Evolutionary conservation across 2,888 invertebrate species (phyloP), one percentile per base, ranked within the genome.

Genomic region (Torymus auratus): DNA sequence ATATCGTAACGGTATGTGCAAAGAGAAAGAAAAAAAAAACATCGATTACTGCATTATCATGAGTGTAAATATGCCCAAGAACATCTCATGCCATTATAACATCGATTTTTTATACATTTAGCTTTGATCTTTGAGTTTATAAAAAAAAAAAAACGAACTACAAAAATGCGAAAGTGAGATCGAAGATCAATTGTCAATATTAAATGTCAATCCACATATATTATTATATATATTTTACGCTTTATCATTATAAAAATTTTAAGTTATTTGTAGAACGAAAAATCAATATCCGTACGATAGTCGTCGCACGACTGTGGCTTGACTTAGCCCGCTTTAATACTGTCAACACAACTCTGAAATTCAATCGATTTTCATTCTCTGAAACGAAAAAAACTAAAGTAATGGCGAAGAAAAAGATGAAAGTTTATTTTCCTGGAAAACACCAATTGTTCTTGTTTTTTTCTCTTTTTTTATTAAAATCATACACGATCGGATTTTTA

Each of bases 311-410:
- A 91, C 90, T 85, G 83, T 90, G 91, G 89, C 90, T 90, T 90
- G 91, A 89, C 88, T 90, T 89, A 90, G 87, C 84, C 79, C 80
- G 83, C 86, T 87, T 86, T 87, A 87, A 88, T 87, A 87, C 85
- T 86, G 89, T 88, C 87, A 86, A 88, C 81, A 83, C 91, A 91
- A 90, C 90, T 89, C 90, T 90, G 89, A 89, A 88, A 87, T 89
- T 89, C 88, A 86, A 88, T 91, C 91, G 20, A 55, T 79, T 75
- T 81, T 80, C 56, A 75, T 61, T 74, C 50, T 68, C 55, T 53
- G 7, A 65, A 74, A 79, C 56, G 60, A 61, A 41, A 61, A 80
- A 52, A 53, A 72, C 78, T 76, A 83, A 55, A 58, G 13, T 53
- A 81, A 70, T 58, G 65, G 56, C 53, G 17, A 65, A 70, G 53